These are phyloP conservation scores for Pelagia noctiluca DNA, from an alignment of 30 jellyfish, hydroid and myxozoan genomes.

Conservation along the genomic window DNA sequence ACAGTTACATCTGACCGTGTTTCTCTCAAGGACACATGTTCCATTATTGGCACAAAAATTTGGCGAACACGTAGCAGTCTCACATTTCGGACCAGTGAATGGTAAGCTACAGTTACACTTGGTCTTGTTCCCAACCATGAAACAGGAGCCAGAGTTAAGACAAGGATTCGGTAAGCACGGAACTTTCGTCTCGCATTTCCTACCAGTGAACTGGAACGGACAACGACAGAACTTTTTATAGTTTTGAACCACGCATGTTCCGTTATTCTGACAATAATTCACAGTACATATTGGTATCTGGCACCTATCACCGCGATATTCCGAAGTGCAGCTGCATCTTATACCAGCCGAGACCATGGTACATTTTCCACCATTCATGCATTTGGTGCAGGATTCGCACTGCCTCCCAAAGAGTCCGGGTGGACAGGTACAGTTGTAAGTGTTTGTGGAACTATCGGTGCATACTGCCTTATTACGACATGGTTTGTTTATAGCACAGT, in stretches of 20 bases:
- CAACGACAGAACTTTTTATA: neutral
- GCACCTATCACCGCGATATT: neutral
- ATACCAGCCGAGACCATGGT: neutral
- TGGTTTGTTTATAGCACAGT: conserved; percentile 4
- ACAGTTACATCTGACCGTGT: conserved; percentile 16
- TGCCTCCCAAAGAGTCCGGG: neutral
- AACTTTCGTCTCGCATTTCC: neutral
- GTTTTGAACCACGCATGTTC: neutral
- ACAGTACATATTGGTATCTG: neutral
- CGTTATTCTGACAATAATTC: neutral
- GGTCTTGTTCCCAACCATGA: too few relatives aligned
- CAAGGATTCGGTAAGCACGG: neutral
- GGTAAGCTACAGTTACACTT: conserved; percentile 8
- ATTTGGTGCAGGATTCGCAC: neutral
- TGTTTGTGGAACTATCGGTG: neutral
- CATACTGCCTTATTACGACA: conserved; percentile 4
- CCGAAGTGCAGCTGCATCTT: neutral
- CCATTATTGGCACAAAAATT: conserved; percentile 37
- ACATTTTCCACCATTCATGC: neutral
- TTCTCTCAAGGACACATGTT: conserved; percentile 9
- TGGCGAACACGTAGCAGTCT: conserved; percentile 44
- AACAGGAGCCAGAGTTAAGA: too few relatives aligned
- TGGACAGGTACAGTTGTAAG: neutral
- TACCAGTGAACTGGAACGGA: neutral
- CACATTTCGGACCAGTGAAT: conserved; percentile 46